These are phyloP conservation scores for Erythrolamprus reginae DNA, from an alignment of 2,113 vertebrate genomes.

Conservation along the genomic window DNA sequence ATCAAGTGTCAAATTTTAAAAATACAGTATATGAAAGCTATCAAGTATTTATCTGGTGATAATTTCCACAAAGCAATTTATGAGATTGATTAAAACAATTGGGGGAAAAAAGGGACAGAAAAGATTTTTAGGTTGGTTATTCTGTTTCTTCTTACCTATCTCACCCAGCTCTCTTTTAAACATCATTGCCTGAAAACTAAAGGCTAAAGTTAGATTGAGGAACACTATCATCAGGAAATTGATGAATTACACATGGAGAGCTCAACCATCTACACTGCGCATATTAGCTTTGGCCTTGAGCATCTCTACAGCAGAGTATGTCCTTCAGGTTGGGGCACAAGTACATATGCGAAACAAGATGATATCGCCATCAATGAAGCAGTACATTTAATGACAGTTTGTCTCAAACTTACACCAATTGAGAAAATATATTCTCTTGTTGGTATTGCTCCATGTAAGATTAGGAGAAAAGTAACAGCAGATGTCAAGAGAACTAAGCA, in stretches of 20 bases:
- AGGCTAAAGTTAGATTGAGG: background rate
- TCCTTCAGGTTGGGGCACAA: background rate
- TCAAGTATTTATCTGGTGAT: background rate
- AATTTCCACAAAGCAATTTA: too few relatives aligned
- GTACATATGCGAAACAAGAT: background rate
- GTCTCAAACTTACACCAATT: background rate
- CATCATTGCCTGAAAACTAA: background rate
- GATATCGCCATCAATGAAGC: background rate
- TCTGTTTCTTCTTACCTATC: background rate
- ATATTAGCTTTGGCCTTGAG: background rate
- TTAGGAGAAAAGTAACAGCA: background rate
- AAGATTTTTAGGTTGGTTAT: background rate
- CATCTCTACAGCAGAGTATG: background rate
- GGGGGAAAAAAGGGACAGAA: background rate
- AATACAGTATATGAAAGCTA: background rate
- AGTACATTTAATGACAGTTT: background rate
- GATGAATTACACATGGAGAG: background rate
- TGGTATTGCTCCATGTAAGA: background rate
- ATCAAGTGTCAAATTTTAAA: background rate
- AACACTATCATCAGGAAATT: background rate
- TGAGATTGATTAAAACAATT: too few relatives aligned
- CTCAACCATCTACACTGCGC: background rate
- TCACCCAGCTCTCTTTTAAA: background rate
- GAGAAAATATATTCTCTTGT: background rate
- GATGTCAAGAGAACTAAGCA: background rate